Percentiles rank a stretch among this genome's conserved stretches.
These are phyloP conservation scores for Drosophila kurseongensis DNA, from an alignment of 1,140 invertebrate species.

Conservation along the genomic window DNA sequence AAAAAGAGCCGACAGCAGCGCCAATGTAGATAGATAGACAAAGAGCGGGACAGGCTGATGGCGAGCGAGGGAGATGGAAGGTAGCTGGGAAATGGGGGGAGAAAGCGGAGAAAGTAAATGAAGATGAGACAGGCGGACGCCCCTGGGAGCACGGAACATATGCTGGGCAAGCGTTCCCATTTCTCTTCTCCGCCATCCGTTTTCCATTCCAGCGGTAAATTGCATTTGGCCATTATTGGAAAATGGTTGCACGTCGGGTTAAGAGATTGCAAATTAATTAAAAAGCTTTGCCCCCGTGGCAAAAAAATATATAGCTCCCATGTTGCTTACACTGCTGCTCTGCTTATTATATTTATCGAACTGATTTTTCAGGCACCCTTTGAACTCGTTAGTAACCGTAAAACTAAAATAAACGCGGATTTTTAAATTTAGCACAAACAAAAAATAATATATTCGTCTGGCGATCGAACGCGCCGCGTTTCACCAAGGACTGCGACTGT, in stretches of 20 bases:
- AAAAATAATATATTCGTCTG: constrained; percentile 39
- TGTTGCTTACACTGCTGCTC: constrained; percentile 17
- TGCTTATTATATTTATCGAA: constrained; percentile 10
- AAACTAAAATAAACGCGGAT: constrained; percentile 18
- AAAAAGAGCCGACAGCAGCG: constrained; percentile 58
- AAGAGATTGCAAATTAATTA: constrained; percentile 76
- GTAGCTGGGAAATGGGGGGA: background rate
- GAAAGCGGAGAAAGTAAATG: constrained; percentile 14
- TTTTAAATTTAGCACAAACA: constrained; percentile 47
- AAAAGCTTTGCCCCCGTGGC: constrained; percentile 38
- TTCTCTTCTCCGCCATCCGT: constrained; percentile 1
- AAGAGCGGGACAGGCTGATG: constrained; percentile 11
- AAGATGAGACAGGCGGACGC: constrained; percentile 52
- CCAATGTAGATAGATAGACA: constrained; percentile 16
- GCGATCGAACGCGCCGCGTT: constrained; percentile 55
- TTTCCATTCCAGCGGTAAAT: constrained; percentile 59
- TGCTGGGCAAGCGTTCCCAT: constrained; percentile 18
- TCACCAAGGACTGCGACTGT: constrained; percentile 53
- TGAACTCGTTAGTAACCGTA: background rate
- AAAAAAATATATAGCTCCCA: background rate
- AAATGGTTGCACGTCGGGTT: constrained; percentile 59
- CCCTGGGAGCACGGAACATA: constrained; percentile 47
- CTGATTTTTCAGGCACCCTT: constrained; percentile 3
- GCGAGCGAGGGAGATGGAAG: background rate
- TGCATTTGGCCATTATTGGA: constrained; percentile 75